Conservation (phyloP, 2,797 vertebrate species). For the Phoeniculus purpureus region DNA sequence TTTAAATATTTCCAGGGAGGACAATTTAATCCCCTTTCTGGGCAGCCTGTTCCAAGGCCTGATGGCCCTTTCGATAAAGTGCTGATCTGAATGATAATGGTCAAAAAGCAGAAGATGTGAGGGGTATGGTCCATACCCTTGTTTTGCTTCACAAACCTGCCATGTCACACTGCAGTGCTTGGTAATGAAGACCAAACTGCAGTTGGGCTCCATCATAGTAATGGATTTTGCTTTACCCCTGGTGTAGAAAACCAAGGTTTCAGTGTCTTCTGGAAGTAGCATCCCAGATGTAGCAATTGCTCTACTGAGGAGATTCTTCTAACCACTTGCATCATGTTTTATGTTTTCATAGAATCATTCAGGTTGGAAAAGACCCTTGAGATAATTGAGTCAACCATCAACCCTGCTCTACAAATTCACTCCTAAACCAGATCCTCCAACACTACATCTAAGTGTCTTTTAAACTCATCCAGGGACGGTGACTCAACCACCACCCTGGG, state of each 20-base stretch:
- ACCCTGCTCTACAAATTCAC: too few relatives aligned
- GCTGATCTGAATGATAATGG: not conserved
- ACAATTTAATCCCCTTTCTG: too few relatives aligned
- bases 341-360: too few relatives aligned
- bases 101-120: not conserved
- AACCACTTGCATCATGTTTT: not conserved
- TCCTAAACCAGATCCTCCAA: too few relatives aligned
- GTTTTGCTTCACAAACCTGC: not conserved
- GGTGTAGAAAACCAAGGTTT: not conserved
- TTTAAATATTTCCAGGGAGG: too few relatives aligned
- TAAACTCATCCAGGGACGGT: too few relatives aligned
- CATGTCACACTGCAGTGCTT: not conserved
- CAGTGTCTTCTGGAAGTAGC: not conserved
- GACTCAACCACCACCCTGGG: too few relatives aligned
- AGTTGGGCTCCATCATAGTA: not conserved
- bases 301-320: not conserved
- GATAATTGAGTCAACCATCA: too few relatives aligned
- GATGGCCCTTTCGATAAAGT: too few relatives aligned
- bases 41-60: too few relatives aligned
- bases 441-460: too few relatives aligned
- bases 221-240: not conserved
- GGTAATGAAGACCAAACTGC: not conserved
- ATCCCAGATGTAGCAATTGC: rapidly evolving
- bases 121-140: not conserved
- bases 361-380: too few relatives aligned